phyloP scores from a whole-genome alignment of 1,140 invertebrate genomes.

The Drosophila pseudoobscura region DNA sequence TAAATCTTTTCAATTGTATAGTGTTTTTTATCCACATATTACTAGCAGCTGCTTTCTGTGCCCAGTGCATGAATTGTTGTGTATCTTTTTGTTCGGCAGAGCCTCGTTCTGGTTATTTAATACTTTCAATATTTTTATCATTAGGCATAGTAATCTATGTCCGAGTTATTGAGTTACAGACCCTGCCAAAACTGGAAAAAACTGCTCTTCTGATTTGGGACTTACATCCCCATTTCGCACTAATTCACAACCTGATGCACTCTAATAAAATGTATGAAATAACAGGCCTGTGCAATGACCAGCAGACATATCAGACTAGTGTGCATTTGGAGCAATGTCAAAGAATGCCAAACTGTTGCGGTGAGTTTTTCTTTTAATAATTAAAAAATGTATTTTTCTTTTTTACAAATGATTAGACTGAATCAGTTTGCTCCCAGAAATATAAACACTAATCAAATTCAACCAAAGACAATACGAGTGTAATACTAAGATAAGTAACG shows the following conservation, averaged over 20 bases:
- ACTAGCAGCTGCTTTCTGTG: slow-evolving; percentile 18
- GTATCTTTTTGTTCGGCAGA: slow-evolving; percentile 17
- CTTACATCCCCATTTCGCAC: slow-evolving; percentile 32
- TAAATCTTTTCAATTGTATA: background rate
- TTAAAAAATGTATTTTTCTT: background rate
- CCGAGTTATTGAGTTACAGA: background rate
- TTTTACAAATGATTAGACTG: too few species aligned
- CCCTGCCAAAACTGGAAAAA: too few species aligned
- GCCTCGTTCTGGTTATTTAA: slow-evolving; percentile 10
- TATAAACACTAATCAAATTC: too few species aligned
- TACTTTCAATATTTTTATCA: slow-evolving; percentile 24
- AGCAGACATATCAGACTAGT: slow-evolving; percentile 44
- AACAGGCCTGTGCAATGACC: slow-evolving; percentile 20
- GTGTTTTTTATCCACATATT: slow-evolving; percentile 18
- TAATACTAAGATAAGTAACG: too few species aligned
- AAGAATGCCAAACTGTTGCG: slow-evolving; percentile 43
- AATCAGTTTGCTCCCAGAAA: too few species aligned
- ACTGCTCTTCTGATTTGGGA: background rate
- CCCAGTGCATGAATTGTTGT: slow-evolving; percentile 34
- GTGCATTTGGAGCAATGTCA: slow-evolving; percentile 41
- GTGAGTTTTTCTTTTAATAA: slow-evolving; percentile 26
- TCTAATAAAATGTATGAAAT: background rate
- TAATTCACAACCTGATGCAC: slow-evolving; percentile 23
- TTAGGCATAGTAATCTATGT: slow-evolving; percentile 28
- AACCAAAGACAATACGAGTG: too few species aligned